Evolutionary conservation across 2,113 vertebrate species (phyloP).

Genomic region (Platanista minor): DNA sequence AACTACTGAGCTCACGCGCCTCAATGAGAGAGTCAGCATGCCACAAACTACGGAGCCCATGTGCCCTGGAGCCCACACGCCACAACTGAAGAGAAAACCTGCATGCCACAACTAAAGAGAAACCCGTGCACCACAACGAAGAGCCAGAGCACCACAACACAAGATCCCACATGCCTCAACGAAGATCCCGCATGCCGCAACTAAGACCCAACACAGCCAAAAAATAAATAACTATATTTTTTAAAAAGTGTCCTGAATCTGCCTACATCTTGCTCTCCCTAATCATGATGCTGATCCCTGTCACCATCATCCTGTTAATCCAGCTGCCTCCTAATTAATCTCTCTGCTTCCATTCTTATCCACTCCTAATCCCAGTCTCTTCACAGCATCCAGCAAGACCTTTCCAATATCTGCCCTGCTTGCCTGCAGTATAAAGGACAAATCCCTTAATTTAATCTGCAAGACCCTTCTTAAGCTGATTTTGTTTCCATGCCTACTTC

Average conservation of each 20-base stretch:
- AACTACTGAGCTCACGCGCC: too few species aligned
- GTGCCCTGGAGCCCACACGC: rapidly evolving
- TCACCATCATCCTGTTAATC: background rate
- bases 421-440: background rate
- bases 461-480: background rate
- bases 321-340: background rate
- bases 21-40: too few species aligned
- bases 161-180: too few species aligned
- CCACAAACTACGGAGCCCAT: too few species aligned
- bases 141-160: too few species aligned
- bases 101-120: too few species aligned
- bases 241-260: background rate
- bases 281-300: background rate
- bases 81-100: too few species aligned
- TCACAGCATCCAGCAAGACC: background rate
- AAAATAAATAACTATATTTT: too few species aligned
- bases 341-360: background rate
- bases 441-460: background rate
- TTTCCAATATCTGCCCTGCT: background rate
- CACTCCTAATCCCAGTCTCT: background rate
- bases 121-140: too few species aligned
- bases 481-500: background rate
- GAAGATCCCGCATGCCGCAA: too few species aligned
- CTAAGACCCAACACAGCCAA: too few species aligned
- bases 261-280: background rate